phyloP scores from a whole-genome alignment of 2,888 invertebrate genomes.

The Willowsia nigromaculata region DNA sequence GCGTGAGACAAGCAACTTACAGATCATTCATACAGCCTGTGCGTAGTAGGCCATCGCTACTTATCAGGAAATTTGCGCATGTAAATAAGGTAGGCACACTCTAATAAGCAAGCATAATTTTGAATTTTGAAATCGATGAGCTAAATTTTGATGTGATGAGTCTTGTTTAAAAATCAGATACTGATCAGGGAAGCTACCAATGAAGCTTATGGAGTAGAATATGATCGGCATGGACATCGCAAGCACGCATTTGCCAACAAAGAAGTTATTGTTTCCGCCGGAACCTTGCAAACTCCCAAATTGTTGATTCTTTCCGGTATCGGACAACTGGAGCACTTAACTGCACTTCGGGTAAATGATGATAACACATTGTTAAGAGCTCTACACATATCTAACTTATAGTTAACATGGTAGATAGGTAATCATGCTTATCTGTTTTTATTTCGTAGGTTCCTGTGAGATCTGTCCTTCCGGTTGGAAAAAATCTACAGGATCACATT shows the following conservation, averaged over 20 bases:
- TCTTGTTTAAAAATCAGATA: slow-evolving; percentile 27
- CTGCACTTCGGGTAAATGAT: slow-evolving; percentile 44
- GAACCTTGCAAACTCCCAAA: slow-evolving; percentile 66
- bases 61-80: slow-evolving; percentile 71
- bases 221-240: slow-evolving; percentile 66
- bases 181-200: slow-evolving; percentile 64
- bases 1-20: slow-evolving; percentile 69
- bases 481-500: slow-evolving; percentile 70
- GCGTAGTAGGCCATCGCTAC: slow-evolving; percentile 49
- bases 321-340: slow-evolving; percentile 62
- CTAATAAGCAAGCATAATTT: too few species aligned
- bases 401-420: too few species aligned
- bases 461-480: slow-evolving; percentile 67
- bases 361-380: too few species aligned
- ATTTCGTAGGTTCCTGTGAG: slow-evolving; percentile 60
- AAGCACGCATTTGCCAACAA: slow-evolving; percentile 72
- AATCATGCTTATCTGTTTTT: too few species aligned
- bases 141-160: neutral
- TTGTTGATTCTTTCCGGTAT: slow-evolving; percentile 65
- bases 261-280: slow-evolving; percentile 71
- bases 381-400: too few species aligned
- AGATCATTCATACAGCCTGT: slow-evolving; percentile 63
- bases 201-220: slow-evolving; percentile 69
- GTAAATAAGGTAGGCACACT: slow-evolving; percentile 64
- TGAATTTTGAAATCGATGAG: too few species aligned